Percentiles rank a stretch among this genome's conserved stretches.
Conservation (phyloP, 2,888 invertebrate species). For the Trissolcus brochymenae region DNA sequence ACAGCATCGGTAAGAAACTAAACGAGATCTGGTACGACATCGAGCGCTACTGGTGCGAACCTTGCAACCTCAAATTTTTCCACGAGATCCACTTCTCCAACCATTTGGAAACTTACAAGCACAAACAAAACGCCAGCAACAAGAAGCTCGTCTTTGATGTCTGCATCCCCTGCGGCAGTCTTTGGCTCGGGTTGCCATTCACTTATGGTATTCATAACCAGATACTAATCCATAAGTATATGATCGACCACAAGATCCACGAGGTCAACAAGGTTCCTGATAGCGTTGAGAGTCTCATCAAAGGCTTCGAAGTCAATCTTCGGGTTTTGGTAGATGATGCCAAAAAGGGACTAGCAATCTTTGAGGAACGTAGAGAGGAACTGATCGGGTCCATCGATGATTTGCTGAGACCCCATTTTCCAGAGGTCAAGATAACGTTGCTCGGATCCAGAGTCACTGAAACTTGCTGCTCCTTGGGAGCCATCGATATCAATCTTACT, state of each 20-base stretch:
- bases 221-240: slow-evolving; percentile 61
- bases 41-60: slow-evolving; percentile 61
- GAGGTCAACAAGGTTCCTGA: slow-evolving; percentile 52
- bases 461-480: slow-evolving; percentile 74
- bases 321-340: slow-evolving; percentile 52
- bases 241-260: slow-evolving; percentile 60
- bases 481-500: slow-evolving; percentile 69
- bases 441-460: slow-evolving; percentile 81
- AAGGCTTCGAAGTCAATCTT: slow-evolving; percentile 50
- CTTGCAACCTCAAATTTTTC: slow-evolving; percentile 39
- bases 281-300: slow-evolving; percentile 47
- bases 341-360: slow-evolving; percentile 33
- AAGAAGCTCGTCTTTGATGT: slow-evolving; percentile 41
- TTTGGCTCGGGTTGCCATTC: slow-evolving; percentile 59
- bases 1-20: slow-evolving; percentile 20
- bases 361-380: slow-evolving; percentile 42
- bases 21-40: slow-evolving; percentile 61
- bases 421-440: slow-evolving; percentile 75
- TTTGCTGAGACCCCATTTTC: slow-evolving; percentile 56
- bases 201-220: slow-evolving; percentile 60
- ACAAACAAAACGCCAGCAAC: slow-evolving; percentile 24
- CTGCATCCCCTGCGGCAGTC: slow-evolving; percentile 64
- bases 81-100: slow-evolving; percentile 46
- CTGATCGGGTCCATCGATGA: slow-evolving; percentile 47
- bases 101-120: slow-evolving; percentile 44